These are phyloP conservation scores for Gnatocerus cornutus DNA, from an alignment of 2,888 invertebrate genomes.

Conservation along the genomic window DNA sequence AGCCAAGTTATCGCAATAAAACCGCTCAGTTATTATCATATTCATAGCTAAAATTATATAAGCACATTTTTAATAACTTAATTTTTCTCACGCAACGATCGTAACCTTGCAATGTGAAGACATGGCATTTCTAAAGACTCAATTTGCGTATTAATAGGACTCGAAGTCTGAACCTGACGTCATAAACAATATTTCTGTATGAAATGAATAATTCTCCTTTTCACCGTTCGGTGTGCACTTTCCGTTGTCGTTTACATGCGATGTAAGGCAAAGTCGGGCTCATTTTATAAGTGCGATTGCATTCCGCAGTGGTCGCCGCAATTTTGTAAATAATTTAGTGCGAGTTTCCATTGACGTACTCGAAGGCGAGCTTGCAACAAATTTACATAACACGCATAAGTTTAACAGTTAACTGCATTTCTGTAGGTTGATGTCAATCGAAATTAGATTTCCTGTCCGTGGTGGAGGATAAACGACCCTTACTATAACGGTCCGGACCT, in stretches of 20 bases:
- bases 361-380: slow-evolving; percentile 48
- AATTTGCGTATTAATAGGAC: slow-evolving; percentile 52
- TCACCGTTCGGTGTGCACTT: slow-evolving; percentile 22
- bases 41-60: background rate
- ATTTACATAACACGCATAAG: slow-evolving; percentile 58
- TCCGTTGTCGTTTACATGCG: slow-evolving; percentile 48
- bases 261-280: slow-evolving; percentile 49
- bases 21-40: background rate
- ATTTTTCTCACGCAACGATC: slow-evolving; percentile 9
- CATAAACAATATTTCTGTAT: slow-evolving; percentile 55
- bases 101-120: slow-evolving; percentile 12
- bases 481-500: slow-evolving; percentile 55
- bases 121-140: slow-evolving; percentile 24
- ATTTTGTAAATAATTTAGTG: slow-evolving; percentile 58
- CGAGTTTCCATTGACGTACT: slow-evolving; percentile 58
- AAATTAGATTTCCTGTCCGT: slow-evolving; percentile 59
- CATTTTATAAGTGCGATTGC: slow-evolving; percentile 45
- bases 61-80: background rate
- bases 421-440: slow-evolving; percentile 60
- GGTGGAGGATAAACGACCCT: slow-evolving; percentile 56
- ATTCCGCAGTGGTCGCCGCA: slow-evolving; percentile 32
- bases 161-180: slow-evolving; percentile 42
- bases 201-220: slow-evolving; percentile 50
- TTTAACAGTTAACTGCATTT: slow-evolving; percentile 57
- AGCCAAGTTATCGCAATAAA: too few species aligned